Base-by-base conservation (phyloP, 2,113 vertebrate species). In the Plecturocebus donacophilus region DNA sequence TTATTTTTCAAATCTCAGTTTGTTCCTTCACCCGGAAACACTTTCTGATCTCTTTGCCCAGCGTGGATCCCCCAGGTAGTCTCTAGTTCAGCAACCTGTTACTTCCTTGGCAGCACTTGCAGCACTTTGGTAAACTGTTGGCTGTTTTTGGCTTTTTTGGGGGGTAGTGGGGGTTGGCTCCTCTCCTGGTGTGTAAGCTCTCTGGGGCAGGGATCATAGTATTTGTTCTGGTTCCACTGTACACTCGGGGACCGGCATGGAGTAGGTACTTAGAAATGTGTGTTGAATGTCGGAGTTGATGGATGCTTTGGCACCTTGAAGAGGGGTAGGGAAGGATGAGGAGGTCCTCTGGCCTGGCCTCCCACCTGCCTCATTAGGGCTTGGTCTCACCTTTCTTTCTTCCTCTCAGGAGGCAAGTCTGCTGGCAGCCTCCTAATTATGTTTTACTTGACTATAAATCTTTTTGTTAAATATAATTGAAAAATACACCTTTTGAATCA, bases 401-500 rank as follows among this genome's bases (percentile, higher is more conserved):
- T 88, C 45, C 96, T 97, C 97, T 95, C 13, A 4, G 79, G 73
- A 90, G 80, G 54, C 93, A 70, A 14, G 47, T 98, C 94, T 94
- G 91, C 92, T 95, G 5, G 56, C 96, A 47, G 2, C 6, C 86
- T 98, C 97, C 95, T 98, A 97, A 99, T 98, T 97, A 84, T 96
- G 97, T 98, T 98, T 96, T 89, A 95, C 90, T 97, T 58, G 5
- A 95, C 91, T 89, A 71, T 96, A 98, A 98, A 98, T 98, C 83
- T 98, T 98, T 97, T 97, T 19, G 96, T 98, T 97, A 97, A 98
- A 97, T 97, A 93, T 97, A 97, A 98, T 98, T 98, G 97, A 90
- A 95, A 96, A 95, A 10, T 89, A 73, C 94, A 98, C 98, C 98
- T 98, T 98, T 90, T 52, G 91, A 98, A 98, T 98, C 97, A 98